phyloP scores from a whole-genome alignment of 1,140 invertebrate species.

The Bombus sylvicola region DNA sequence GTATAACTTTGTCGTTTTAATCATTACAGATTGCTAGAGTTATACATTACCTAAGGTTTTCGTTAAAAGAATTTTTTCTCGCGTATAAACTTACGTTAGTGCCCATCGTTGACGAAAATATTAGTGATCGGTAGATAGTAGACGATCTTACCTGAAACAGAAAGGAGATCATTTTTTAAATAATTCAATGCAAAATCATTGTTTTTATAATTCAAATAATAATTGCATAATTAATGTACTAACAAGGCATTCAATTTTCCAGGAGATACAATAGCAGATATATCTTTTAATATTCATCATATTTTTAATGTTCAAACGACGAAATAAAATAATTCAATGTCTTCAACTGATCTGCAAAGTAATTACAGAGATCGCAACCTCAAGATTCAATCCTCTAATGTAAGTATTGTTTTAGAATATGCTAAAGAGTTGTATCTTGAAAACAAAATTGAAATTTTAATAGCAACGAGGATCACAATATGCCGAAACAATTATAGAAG shows the following conservation, averaged over 20 bases:
- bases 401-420: not conserved
- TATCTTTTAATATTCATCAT: not conserved
- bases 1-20: not conserved
- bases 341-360: too few relatives aligned
- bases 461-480: not conserved
- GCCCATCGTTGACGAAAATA: not conserved
- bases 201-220: not conserved
- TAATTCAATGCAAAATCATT: not conserved
- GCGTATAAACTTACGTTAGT: conserved; percentile 27
- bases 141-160: conserved; percentile 31
- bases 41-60: too few relatives aligned
- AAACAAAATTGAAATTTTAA: not conserved
- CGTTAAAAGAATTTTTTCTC: too few relatives aligned
- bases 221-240: not conserved
- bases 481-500: not conserved
- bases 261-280: not conserved
- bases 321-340: too few relatives aligned
- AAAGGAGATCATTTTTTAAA: not conserved
- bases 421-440: too few relatives aligned
- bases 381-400: not conserved
- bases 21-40: not conserved
- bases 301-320: not conserved
- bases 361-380: not conserved
- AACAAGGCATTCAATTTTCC: not conserved
- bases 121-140: not conserved